phyloP scores from a whole-genome alignment of 2,113 vertebrate species.

The Thomomys bottae region DNA sequence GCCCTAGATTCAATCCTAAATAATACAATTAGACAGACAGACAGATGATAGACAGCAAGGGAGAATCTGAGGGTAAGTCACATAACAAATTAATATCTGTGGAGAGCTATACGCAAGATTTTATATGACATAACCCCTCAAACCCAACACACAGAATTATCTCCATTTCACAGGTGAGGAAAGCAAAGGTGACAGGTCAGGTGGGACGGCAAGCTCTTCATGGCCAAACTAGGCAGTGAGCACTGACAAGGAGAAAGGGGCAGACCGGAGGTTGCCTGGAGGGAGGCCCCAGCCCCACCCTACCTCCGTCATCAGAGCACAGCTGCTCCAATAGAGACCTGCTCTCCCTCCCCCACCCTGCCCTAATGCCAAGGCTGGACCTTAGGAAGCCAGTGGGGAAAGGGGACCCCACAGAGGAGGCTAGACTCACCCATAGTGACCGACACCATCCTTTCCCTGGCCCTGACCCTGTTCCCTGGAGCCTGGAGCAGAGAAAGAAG shows the following conservation, averaged over 20 bases:
- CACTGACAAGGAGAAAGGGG: neutral
- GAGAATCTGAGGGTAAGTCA: neutral
- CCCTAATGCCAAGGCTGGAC: neutral
- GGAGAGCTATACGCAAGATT: neutral
- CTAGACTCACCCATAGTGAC: constrained; percentile 84
- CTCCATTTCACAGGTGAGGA: constrained; percentile 20
- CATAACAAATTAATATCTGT: neutral
- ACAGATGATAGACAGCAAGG: neutral
- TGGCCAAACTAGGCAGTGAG: neutral
- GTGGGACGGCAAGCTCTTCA: neutral
- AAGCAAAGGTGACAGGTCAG: neutral
- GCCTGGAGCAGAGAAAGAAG: constrained; percentile 60
- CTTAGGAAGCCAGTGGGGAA: neutral
- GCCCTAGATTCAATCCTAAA: too few relatives aligned
- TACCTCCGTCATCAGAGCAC: neutral
- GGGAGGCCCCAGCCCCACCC: neutral
- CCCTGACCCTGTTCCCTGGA: constrained; percentile 32
- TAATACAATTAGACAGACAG: neutral
- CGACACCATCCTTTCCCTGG: constrained; percentile 74
- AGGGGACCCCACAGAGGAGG: neutral
- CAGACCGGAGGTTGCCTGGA: neutral
- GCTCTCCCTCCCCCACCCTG: neutral
- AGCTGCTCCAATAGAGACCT: constrained; percentile 60
- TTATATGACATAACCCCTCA: neutral
- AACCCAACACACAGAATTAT: neutral